phyloP scores from a whole-genome alignment of 1,140 invertebrate species.

The Drosophila equinoxialis region DNA sequence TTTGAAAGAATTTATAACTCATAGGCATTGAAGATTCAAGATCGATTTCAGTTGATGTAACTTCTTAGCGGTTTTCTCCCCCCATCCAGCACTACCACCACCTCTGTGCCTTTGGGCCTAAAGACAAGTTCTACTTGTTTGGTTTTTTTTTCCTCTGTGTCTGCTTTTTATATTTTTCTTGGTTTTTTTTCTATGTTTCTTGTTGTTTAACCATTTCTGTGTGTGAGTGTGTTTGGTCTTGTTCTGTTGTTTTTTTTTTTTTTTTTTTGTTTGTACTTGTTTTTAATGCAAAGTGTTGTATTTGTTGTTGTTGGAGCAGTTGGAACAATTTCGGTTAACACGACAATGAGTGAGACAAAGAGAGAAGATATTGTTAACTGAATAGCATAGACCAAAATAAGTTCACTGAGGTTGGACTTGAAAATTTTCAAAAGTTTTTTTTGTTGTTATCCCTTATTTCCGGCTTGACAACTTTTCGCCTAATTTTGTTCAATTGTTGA shows the following conservation, averaged over 20 bases:
- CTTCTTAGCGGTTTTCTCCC: not conserved
- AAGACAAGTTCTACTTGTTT: slow-evolving; percentile 77
- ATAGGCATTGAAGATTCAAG: no score
- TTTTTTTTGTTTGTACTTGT: slow-evolving; percentile 16
- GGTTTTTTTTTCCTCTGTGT: slow-evolving; percentile 35
- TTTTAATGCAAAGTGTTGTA: slow-evolving; percentile 74
- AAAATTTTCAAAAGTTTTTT: slow-evolving; percentile 27
- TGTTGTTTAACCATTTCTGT: slow-evolving; percentile 24
- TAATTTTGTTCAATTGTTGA: slow-evolving; percentile 49
- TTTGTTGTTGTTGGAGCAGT: slow-evolving; percentile 58
- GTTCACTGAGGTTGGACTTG: slow-evolving; percentile 54
- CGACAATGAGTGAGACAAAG: slow-evolving; percentile 50
- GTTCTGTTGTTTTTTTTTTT: slow-evolving; percentile 25
- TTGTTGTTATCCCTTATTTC: slow-evolving; percentile 30
- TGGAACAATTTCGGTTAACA: slow-evolving; percentile 63
- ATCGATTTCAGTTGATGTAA: not conserved
- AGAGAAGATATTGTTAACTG: not conserved
- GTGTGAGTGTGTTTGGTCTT: slow-evolving; percentile 17
- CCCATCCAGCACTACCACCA: not conserved
- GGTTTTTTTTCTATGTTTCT: slow-evolving; percentile 41
- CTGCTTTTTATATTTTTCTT: slow-evolving; percentile 20
- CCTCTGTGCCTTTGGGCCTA: slow-evolving; percentile 60
- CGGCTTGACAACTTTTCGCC: slow-evolving; percentile 43
- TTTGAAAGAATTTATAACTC: no score
- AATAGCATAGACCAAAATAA: slow-evolving; percentile 55